A percentile compares a stretch with the other conserved stretches of the same genome.
These are phyloP conservation scores for Sardina pilchardus DNA, from an alignment of 2,113 vertebrate species.

Conservation along the genomic window DNA sequence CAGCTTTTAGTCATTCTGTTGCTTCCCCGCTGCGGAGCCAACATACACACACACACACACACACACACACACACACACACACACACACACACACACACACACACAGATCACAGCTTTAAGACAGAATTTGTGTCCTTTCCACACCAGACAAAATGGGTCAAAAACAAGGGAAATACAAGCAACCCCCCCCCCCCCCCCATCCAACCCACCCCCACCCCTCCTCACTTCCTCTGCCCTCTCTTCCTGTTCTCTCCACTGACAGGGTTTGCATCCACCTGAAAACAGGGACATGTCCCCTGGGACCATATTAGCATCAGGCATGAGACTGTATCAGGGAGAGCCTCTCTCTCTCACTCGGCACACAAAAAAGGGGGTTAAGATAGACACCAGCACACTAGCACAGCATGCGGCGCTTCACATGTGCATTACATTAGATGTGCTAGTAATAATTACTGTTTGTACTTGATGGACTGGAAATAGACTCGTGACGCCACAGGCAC, in stretches of 20 bases:
- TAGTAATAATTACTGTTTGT: neutral
- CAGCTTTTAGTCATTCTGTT: neutral
- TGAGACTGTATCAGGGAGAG: slow-evolving; percentile 49
- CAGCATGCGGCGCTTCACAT: neutral
- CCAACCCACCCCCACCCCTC: slow-evolving; percentile 27
- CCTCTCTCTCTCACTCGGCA: slow-evolving; percentile 44
- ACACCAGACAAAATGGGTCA: slow-evolving; percentile 44
- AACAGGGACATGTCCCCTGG: slow-evolving; percentile 57
- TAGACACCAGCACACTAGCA: slow-evolving; percentile 33
- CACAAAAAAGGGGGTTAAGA: slow-evolving; percentile 18
- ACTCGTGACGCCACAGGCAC: neutral
- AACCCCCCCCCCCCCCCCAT: slow-evolving; percentile 30
- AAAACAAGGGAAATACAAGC: slow-evolving; percentile 44
- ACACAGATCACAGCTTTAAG: neutral
- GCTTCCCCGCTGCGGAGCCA: neutral
- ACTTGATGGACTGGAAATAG: slow-evolving; percentile 2
- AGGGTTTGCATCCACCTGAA: slow-evolving; percentile 56
- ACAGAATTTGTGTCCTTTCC: neutral
- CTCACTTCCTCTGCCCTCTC: slow-evolving; percentile 28
- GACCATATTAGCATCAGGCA: slow-evolving; percentile 55
- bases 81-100: neutral
- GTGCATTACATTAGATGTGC: neutral
- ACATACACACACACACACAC: neutral
- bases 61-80: neutral
- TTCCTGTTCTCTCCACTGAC: slow-evolving; percentile 30